Percentiles rank a stretch among this genome's conserved stretches.
phyloP scores from a whole-genome alignment of 2,797 vertebrate species.

The Sphenopsis melanotis region DNA sequence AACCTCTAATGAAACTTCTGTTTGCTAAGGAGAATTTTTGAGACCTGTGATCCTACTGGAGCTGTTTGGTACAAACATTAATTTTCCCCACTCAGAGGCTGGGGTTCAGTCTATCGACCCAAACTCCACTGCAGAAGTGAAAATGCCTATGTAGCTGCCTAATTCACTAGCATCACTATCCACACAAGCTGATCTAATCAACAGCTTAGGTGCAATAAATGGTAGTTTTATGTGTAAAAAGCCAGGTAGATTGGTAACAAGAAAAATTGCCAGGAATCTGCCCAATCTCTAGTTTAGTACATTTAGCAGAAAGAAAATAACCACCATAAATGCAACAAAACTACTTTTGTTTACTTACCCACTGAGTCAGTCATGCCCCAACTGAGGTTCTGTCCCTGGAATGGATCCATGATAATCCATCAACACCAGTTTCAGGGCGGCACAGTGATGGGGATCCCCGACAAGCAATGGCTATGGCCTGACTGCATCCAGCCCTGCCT shows the following conservation, averaged over 20 bases:
- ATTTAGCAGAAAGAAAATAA: not conserved
- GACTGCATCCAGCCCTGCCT: not conserved
- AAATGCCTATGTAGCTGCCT: not conserved
- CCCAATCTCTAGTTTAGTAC: not conserved
- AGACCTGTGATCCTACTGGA: constrained; percentile 40
- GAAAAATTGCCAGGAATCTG: not conserved
- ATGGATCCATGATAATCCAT: not conserved
- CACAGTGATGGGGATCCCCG: not conserved
- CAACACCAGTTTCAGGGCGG: not conserved
- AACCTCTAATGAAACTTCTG: constrained; percentile 74
- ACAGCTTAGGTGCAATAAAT: not conserved
- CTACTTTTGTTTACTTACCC: not conserved
- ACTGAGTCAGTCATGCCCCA: not conserved
- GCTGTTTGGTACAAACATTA: not conserved
- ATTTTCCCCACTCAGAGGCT: not conserved
- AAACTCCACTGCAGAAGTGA: constrained; percentile 37
- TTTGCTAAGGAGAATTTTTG: constrained; percentile 71
- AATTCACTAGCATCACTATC: not conserved
- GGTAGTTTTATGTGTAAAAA: not conserved
- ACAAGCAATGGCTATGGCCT: not conserved
- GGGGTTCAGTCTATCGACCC: not conserved
- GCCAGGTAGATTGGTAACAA: not conserved
- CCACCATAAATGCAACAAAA: not conserved
- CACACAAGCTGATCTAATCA: not conserved
- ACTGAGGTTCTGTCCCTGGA: not conserved